These are phyloP conservation scores for Drosophila melanocephala DNA, from an alignment of 2,888 invertebrate species.

Conservation along the genomic window DNA sequence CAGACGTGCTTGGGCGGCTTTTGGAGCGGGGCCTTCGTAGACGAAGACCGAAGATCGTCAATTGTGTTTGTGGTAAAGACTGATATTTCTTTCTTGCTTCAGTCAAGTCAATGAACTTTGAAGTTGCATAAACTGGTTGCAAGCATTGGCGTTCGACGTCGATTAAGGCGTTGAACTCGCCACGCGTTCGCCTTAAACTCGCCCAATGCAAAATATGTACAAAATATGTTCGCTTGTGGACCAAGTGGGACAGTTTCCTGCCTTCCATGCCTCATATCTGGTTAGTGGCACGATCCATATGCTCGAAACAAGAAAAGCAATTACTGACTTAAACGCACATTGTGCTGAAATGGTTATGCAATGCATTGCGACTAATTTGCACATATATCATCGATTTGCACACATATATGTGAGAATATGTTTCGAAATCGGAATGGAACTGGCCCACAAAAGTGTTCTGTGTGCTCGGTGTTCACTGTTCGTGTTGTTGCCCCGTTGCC, in stretches of 20 bases:
- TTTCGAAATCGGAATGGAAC: constrained; percentile 39
- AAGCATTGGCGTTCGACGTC: constrained; percentile 25
- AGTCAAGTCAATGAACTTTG: constrained; percentile 75
- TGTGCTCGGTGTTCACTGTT: constrained; percentile 13
- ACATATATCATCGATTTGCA: background rate
- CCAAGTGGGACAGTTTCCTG: background rate
- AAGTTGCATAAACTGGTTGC: constrained; percentile 69
- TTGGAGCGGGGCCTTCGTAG: constrained; percentile 17
- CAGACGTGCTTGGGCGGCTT: constrained; percentile 8
- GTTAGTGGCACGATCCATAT: constrained; percentile 27
- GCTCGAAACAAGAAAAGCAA: background rate
- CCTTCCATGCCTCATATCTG: constrained; percentile 5
- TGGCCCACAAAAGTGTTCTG: constrained; percentile 39
- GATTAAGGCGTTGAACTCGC: constrained; percentile 42
- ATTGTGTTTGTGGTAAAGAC: constrained; percentile 3
- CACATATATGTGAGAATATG: constrained; percentile 69
- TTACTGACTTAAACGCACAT: constrained; percentile 13
- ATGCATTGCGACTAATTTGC: constrained; percentile 17
- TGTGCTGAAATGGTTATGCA: constrained; percentile 50
- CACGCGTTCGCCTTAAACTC: constrained; percentile 48
- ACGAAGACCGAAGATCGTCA: constrained; percentile 1
- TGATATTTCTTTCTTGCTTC: constrained; percentile 10
- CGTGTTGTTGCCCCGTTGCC: constrained; percentile 38
- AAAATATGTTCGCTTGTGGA: background rate
- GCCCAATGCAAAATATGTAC: constrained; percentile 26